Evolutionary conservation across 2,888 invertebrate species (phyloP).

Genomic region (Drosophila anceps): DNA sequence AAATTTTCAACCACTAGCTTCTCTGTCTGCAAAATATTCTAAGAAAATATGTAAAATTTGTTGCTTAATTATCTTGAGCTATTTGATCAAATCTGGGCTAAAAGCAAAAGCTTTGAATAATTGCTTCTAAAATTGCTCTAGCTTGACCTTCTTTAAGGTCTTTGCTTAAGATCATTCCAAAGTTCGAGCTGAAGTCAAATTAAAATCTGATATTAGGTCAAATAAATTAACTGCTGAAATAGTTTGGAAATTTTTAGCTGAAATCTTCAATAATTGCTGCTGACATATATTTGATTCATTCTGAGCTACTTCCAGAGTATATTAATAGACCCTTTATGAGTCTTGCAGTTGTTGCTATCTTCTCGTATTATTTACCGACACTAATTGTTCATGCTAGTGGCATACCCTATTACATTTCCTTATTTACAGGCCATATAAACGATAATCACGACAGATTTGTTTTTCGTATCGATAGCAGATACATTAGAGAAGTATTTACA

Average conservation of each 20-base stretch:
- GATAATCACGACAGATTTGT: conserved; percentile 50
- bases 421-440: conserved; percentile 27
- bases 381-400: conserved; percentile 3
- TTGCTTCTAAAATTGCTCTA: background rate
- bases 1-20: no score
- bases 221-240: background rate
- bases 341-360: no score
- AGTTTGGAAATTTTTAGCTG: background rate
- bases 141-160: conserved; percentile 1
- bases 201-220: background rate
- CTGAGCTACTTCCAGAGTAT: background rate
- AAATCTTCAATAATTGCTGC: background rate
- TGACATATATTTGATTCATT: background rate
- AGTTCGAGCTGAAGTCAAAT: background rate
- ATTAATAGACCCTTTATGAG: background rate
- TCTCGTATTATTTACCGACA: background rate
- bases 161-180: background rate
- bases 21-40: background rate
- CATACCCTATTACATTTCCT: conserved; percentile 1
- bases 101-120: conserved; percentile 1
- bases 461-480: conserved; percentile 39
- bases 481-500: conserved; percentile 28
- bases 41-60: background rate
- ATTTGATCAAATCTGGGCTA: background rate
- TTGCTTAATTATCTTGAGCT: background rate